Percentiles rank a stretch among this genome's conserved stretches.
Conservation (phyloP, 2,888 invertebrate genomes). For the Podotricha telesiphe region DNA sequence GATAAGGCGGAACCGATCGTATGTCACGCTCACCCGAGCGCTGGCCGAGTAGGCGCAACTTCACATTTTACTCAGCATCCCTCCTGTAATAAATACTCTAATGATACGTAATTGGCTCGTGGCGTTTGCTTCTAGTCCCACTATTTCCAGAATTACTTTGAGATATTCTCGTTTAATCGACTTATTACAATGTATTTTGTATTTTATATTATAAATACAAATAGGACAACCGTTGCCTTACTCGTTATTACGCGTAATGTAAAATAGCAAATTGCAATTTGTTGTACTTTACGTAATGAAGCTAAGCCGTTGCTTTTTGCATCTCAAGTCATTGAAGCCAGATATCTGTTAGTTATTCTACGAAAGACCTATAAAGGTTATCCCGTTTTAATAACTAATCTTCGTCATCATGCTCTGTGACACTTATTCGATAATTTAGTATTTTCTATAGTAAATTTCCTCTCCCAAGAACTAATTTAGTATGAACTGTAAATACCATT, state of each 20-base stretch:
- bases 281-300: slow-evolving; percentile 33
- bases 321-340: slow-evolving; percentile 37
- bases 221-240: neutral
- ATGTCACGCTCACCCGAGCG: slow-evolving; percentile 66
- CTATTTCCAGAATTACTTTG: neutral
- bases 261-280: slow-evolving; percentile 24
- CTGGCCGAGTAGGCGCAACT: slow-evolving; percentile 53
- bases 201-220: neutral
- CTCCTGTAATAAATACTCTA: slow-evolving; percentile 72
- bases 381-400: slow-evolving; percentile 64
- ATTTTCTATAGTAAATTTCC: slow-evolving; percentile 28
- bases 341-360: slow-evolving; percentile 50
- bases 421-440: slow-evolving; percentile 36
- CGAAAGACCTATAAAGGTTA: slow-evolving; percentile 60
- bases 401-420: slow-evolving; percentile 55
- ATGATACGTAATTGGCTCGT: slow-evolving; percentile 65
- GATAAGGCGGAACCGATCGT: slow-evolving; percentile 71
- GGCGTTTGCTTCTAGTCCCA: slow-evolving; percentile 14
- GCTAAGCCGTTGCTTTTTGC: slow-evolving; percentile 39
- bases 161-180: slow-evolving; percentile 12
- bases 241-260: slow-evolving; percentile 19
- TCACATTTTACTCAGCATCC: slow-evolving; percentile 64
- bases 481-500: slow-evolving; percentile 34
- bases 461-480: slow-evolving; percentile 30
- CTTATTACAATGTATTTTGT: neutral